phyloP scores from a whole-genome alignment of 2,113 vertebrate genomes.

The Meriones unguiculatus region DNA sequence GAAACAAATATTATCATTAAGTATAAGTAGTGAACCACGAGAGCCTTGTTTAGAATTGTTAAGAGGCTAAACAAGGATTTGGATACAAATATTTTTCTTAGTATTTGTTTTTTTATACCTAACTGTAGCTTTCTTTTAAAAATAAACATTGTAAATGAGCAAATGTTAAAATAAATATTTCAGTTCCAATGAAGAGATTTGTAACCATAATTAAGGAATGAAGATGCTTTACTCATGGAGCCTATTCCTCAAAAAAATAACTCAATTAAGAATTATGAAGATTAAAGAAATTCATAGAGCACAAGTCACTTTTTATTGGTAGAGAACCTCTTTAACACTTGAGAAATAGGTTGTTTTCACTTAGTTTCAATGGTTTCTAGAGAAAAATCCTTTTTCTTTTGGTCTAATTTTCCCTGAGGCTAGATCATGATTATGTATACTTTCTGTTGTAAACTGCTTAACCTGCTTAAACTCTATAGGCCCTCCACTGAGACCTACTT shows the following conservation, averaged over 20 bases:
- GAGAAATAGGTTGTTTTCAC: not conserved
- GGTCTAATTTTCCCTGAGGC: not conserved
- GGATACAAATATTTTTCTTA: not conserved
- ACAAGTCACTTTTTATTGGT: not conserved
- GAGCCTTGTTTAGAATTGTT: not conserved
- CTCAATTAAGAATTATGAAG: fast-evolving
- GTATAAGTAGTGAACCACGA: not conserved
- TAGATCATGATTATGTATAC: not conserved
- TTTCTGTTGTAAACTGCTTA: not conserved
- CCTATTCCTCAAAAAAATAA: not conserved
- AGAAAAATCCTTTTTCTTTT: not conserved
- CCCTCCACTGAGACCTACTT: too few relatives aligned
- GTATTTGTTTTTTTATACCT: not conserved
- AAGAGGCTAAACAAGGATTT: not conserved
- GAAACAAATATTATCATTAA: not conserved
- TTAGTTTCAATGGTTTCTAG: not conserved
- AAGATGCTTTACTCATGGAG: not conserved
- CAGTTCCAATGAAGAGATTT: not conserved
- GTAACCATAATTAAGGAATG: not conserved
- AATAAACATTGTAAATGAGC: not conserved
- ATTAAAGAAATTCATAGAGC: not conserved
- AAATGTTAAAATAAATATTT: slow-evolving; percentile 5
- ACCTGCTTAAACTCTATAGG: too few relatives aligned
- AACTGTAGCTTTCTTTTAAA: not conserved
- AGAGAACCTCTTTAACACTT: not conserved